Conservation (phyloP, 2,888 invertebrate genomes). For the Diachrysia chrysitis region DNA sequence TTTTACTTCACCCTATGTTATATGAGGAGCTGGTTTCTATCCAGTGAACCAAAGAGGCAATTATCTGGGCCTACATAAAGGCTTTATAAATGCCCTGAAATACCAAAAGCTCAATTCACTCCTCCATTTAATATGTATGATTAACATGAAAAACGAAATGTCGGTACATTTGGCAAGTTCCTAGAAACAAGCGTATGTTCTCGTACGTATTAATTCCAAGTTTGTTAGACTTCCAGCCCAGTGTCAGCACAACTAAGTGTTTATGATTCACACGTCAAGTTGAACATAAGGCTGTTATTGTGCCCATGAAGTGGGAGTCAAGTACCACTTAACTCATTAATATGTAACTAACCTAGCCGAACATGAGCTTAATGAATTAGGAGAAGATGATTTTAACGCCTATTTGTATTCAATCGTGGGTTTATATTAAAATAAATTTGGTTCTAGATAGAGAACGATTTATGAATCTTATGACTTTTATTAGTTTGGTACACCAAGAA, state of each 20-base stretch:
- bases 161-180: not conserved
- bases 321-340: not conserved
- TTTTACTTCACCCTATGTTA: no score
- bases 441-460: not conserved
- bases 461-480: not conserved
- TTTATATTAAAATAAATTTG: not conserved
- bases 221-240: not conserved
- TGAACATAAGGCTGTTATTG: not conserved
- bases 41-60: not conserved
- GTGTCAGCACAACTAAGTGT: not conserved
- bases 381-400: not conserved
- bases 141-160: not conserved
- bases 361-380: not conserved
- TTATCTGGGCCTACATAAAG: not conserved
- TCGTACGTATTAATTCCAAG: not conserved
- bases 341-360: no score
- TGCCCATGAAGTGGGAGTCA: not conserved
- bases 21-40: not conserved
- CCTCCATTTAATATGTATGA: constrained; percentile 3
- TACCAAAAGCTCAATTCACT: not conserved
- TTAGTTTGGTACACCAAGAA: not conserved
- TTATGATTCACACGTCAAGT: constrained; percentile 5
- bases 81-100: not conserved
- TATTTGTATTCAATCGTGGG: constrained; percentile 1
- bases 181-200: not conserved